phyloP scores from a whole-genome alignment of 2,797 vertebrate species.

The Betta splendens region DNA sequence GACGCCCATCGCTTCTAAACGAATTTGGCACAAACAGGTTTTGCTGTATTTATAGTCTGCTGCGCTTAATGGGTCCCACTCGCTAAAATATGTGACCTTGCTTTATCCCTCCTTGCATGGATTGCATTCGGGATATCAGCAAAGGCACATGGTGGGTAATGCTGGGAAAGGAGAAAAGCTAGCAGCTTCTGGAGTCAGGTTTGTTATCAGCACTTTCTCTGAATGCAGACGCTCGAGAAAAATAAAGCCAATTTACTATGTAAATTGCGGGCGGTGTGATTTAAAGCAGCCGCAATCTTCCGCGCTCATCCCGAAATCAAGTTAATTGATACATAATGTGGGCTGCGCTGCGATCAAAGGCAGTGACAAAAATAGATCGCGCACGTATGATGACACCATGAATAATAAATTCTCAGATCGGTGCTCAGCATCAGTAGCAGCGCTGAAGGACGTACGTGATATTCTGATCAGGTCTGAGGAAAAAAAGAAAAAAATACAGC shows the following conservation, averaged over 20 bases:
- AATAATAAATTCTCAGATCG: conserved; percentile 39
- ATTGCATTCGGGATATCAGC: conserved; percentile 44
- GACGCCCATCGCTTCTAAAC: conserved; percentile 25
- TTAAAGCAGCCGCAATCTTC: neutral
- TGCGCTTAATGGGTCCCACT: conserved; percentile 17
- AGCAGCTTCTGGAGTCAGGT: neutral
- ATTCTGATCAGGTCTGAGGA: conserved; percentile 7
- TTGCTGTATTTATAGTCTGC: conserved; percentile 22
- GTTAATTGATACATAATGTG: neutral
- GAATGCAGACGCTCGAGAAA: neutral
- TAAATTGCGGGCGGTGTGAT: conserved; percentile 16
- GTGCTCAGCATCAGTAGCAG: conserved; percentile 19
- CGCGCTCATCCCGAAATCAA: conserved; percentile 2
- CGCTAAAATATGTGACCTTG: conserved; percentile 57
- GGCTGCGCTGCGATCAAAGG: neutral
- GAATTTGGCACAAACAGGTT: conserved; percentile 31
- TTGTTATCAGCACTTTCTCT: conserved; percentile 25
- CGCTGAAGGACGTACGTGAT: neutral
- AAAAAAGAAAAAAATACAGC: conserved; percentile 12
- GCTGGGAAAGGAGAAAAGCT: conserved; percentile 26
- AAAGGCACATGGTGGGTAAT: conserved; percentile 19
- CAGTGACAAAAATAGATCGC: conserved; percentile 5
- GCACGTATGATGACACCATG: conserved; percentile 13
- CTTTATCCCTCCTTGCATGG: conserved; percentile 36
- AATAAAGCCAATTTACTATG: conserved; percentile 24